Percentiles rank a stretch among this genome's conserved stretches.
Evolutionary conservation across 2,888 invertebrate genomes (phyloP).

Genomic region (Lochmaea crataegi): DNA sequence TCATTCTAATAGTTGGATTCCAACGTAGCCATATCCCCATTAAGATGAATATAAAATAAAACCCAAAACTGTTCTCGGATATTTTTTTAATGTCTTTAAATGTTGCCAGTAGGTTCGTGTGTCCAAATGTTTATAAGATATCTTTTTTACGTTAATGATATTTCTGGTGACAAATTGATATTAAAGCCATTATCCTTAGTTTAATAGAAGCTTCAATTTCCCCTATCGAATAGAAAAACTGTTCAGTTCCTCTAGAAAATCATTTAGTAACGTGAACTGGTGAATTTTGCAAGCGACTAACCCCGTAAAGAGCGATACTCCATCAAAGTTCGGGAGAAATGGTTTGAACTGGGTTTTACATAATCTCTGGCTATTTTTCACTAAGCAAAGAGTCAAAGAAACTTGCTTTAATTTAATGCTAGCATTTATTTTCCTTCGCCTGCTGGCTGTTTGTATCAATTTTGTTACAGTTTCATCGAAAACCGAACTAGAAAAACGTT

Average conservation of each 20-base stretch:
- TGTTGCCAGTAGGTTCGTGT: not conserved
- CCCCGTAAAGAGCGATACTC: not conserved
- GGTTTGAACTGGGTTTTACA: conserved; percentile 8
- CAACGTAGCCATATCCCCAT: too few species aligned
- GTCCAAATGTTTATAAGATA: not conserved
- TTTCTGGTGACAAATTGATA: too few species aligned
- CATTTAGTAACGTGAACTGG: conserved; percentile 6
- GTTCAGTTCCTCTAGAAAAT: not conserved
- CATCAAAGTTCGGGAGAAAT: conserved; percentile 7
- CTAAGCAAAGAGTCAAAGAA: conserved; percentile 2
- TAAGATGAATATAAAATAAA: too few species aligned
- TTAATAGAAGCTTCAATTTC: not conserved
- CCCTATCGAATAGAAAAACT: conserved; percentile 4
- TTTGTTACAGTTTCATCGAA: too few species aligned
- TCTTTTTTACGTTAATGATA: too few species aligned
- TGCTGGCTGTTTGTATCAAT: too few species aligned
- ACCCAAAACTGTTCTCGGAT: too few species aligned
- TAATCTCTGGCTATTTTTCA: conserved; percentile 9
- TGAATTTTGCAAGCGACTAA: conserved; percentile 8
- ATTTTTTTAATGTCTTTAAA: too few species aligned
- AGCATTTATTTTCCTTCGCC: not conserved
- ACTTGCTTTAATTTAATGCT: not conserved
- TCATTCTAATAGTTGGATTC: too few species aligned
- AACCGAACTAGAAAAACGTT: too few species aligned
- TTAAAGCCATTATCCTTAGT: too few species aligned